A percentile compares a stretch with the other conserved stretches of the same genome.
Evolutionary conservation across 2,888 invertebrate species (phyloP).

Genomic region (Boloria selene): DNA sequence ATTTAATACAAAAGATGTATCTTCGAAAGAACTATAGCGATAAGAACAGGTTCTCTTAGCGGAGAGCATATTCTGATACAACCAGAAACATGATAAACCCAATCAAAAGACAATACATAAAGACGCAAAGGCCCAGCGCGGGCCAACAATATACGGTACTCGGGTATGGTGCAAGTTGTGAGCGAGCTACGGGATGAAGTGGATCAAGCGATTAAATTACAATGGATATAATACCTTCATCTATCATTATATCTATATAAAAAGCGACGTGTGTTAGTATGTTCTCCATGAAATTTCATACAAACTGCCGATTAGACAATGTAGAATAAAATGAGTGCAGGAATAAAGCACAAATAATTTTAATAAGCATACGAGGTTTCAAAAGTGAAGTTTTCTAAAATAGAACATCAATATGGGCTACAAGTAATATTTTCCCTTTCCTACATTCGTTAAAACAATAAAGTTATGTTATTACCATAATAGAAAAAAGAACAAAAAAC

Average conservation of each 20-base stretch:
- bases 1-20: no score
- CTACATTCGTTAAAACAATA: no score
- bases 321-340: no score
- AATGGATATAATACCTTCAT: neutral
- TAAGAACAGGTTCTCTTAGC: slow-evolving; percentile 26
- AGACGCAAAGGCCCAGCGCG: slow-evolving; percentile 66
- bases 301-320: no score
- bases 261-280: neutral
- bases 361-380: no score
- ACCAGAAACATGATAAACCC: slow-evolving; percentile 60
- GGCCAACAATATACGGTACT: slow-evolving; percentile 63
- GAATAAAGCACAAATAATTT: no score
- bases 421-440: no score
- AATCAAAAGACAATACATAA: slow-evolving; percentile 73
- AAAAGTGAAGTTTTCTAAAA: no score
- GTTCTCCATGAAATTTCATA: no score
- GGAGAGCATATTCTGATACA: slow-evolving; percentile 32
- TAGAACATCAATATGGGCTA: no score
- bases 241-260: neutral
- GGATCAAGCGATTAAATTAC: neutral
- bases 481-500: no score
- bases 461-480: no score
- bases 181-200: slow-evolving; percentile 13
- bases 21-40: neutral
- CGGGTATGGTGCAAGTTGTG: slow-evolving; percentile 46